These are phyloP conservation scores for Aurelia aurita DNA, from an alignment of 30 jellyfish, hydroid and myxozoan species.

Conservation along the genomic window DNA sequence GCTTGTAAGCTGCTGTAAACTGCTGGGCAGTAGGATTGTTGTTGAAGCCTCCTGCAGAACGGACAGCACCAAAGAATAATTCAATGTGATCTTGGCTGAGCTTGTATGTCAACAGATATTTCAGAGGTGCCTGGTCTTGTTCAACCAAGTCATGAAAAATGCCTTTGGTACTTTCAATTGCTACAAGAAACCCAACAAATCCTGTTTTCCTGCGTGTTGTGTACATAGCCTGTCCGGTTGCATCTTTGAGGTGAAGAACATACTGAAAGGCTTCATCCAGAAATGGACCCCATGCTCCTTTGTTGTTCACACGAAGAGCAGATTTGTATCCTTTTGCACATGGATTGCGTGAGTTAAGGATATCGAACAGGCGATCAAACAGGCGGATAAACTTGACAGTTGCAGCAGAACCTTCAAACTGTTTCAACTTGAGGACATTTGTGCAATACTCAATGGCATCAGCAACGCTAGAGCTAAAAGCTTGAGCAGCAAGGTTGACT, in stretches of 20 bases:
- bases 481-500: constrained; percentile 85
- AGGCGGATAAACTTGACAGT: constrained; percentile 67
- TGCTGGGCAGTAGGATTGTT: no score
- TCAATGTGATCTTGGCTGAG: constrained; percentile 80
- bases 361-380: constrained; percentile 71
- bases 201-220: constrained; percentile 65
- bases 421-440: constrained; percentile 39
- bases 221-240: constrained; percentile 42
- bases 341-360: constrained; percentile 83
- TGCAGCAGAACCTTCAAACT: no score
- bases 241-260: constrained; percentile 45
- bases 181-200: constrained; percentile 81
- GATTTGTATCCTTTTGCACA: constrained; percentile 77
- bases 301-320: constrained; percentile 56
- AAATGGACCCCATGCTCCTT: constrained; percentile 64
- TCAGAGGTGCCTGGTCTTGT: constrained; percentile 29
- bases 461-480: constrained; percentile 73
- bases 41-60: no score
- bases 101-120: constrained; percentile 62
- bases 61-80: no score
- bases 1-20: no score
- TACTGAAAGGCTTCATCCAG: constrained; percentile 41
- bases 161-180: constrained; percentile 51
- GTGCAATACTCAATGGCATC: constrained; percentile 56
- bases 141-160: constrained; percentile 69